Conservation (phyloP, 2,113 vertebrate genomes). For the Bubo scandiacus region DNA sequence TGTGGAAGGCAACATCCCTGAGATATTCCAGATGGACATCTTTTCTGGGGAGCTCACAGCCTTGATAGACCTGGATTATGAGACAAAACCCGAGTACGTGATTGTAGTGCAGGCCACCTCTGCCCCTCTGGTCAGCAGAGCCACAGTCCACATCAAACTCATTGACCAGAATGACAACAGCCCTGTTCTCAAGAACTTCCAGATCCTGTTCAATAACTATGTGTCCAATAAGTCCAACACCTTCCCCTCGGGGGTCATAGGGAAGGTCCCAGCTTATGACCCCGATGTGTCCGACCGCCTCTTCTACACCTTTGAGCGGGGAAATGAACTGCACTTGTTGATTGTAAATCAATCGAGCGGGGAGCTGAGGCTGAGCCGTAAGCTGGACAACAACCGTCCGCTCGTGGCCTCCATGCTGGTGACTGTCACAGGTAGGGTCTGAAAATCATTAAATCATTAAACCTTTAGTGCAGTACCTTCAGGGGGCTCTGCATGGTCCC, state of each 20-base stretch:
- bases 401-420: slow-evolving; percentile 96
- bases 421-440: slow-evolving; percentile 92
- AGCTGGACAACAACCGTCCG: slow-evolving; percentile 97
- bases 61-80: slow-evolving; percentile 96
- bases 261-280: slow-evolving; percentile 92
- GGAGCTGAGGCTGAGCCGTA: slow-evolving; percentile 93
- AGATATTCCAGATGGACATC: slow-evolving; percentile 99
- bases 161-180: slow-evolving; percentile 98
- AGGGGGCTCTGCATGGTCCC: accelerated
- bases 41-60: slow-evolving; percentile 98
- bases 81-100: slow-evolving; percentile 87
- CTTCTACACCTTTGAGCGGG: slow-evolving; percentile 93
- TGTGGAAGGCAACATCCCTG: slow-evolving; percentile 97
- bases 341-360: slow-evolving; percentile 95
- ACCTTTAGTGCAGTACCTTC: neutral
- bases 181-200: slow-evolving; percentile 92
- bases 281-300: slow-evolving; percentile 93
- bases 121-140: slow-evolving; percentile 93
- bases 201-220: slow-evolving; percentile 99
- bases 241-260: slow-evolving; percentile 93
- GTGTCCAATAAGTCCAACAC: slow-evolving; percentile 96
- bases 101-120: slow-evolving; percentile 98
- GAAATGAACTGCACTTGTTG: slow-evolving; percentile 94
- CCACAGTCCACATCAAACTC: slow-evolving; percentile 88
- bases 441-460: neutral